Conservation (phyloP, 1,140 invertebrate species). For the Drosophila nigromelanica region DNA sequence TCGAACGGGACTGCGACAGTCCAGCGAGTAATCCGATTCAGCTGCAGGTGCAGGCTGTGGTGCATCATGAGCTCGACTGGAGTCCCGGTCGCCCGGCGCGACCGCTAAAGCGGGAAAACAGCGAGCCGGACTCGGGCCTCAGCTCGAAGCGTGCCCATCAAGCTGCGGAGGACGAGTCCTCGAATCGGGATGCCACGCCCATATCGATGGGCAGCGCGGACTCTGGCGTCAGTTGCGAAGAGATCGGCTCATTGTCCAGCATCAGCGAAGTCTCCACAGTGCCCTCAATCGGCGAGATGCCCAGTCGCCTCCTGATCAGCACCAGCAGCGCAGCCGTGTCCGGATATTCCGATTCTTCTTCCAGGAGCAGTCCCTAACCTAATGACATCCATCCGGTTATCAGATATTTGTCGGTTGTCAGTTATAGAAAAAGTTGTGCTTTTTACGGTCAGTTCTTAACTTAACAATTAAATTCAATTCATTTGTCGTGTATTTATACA, state of each 20-base stretch:
- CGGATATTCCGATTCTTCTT: constrained; percentile 19
- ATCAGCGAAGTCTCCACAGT: constrained; percentile 20
- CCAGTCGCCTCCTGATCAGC: constrained; percentile 62
- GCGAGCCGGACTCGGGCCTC: background rate
- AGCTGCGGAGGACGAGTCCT: background rate
- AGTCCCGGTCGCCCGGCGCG: constrained; percentile 20
- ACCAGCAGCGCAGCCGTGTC: constrained; percentile 67
- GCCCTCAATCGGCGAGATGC: constrained; percentile 61
- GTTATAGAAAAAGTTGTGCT: background rate
- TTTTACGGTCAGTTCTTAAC: too few species aligned
- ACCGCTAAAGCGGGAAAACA: constrained; percentile 21
- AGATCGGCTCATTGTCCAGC: constrained; percentile 41
- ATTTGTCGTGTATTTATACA: too few species aligned
- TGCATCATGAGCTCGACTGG: constrained; percentile 67
- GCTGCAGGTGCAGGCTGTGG: constrained; percentile 43
- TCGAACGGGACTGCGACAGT: constrained; percentile 32
- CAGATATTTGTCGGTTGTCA: background rate
- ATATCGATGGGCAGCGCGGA: constrained; percentile 28
- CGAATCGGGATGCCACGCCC: constrained; percentile 40
- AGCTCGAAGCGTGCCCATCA: constrained; percentile 30
- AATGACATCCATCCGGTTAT: background rate
- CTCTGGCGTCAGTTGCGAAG: constrained; percentile 54
- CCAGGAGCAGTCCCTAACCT: background rate
- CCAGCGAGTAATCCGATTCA: constrained; percentile 26
- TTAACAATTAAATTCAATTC: too few species aligned